Percentiles rank a stretch among this genome's conserved stretches.
These are phyloP conservation scores for Pelosia muscerda DNA, from an alignment of 2,888 invertebrate species.

Conservation along the genomic window DNA sequence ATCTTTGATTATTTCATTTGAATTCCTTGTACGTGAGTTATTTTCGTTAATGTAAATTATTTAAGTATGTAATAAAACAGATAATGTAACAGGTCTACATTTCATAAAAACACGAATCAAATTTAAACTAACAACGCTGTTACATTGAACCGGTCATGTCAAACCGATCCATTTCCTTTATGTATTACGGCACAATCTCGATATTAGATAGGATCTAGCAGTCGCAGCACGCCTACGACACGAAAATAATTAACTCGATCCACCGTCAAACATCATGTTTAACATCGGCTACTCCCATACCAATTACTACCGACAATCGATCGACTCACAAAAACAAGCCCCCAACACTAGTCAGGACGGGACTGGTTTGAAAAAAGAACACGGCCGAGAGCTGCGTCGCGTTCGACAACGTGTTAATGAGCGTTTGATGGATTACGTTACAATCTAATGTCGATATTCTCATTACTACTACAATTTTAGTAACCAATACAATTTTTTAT, in stretches of 20 bases:
- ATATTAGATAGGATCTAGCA: constrained; percentile 74
- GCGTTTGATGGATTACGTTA: constrained; percentile 80
- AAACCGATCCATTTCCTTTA: constrained; percentile 76
- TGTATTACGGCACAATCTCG: constrained; percentile 71
- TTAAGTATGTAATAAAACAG: neutral
- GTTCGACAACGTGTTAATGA: constrained; percentile 78
- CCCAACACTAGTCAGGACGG: constrained; percentile 72
- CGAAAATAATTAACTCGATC: constrained; percentile 84
- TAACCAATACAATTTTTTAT: constrained; percentile 65
- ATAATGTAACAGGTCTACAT: constrained; percentile 23
- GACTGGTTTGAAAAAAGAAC: constrained; percentile 69
- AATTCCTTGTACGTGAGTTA: constrained; percentile 50
- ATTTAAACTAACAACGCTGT: constrained; percentile 67
- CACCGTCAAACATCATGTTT: constrained; percentile 83
- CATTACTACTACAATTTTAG: constrained; percentile 65
- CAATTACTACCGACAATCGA: constrained; percentile 84
- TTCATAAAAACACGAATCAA: constrained; percentile 52
- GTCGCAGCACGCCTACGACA: constrained; percentile 79
- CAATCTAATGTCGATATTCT: constrained; percentile 72
- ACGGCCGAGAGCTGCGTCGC: constrained; percentile 53
- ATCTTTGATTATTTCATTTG: constrained; percentile 65
- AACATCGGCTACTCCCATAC: constrained; percentile 84
- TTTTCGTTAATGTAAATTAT: constrained; percentile 41
- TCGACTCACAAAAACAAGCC: constrained; percentile 76
- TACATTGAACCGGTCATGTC: constrained; percentile 57